Evolutionary conservation across 2,797 vertebrate species (phyloP).

Genomic region (Smutsia temminckii): DNA sequence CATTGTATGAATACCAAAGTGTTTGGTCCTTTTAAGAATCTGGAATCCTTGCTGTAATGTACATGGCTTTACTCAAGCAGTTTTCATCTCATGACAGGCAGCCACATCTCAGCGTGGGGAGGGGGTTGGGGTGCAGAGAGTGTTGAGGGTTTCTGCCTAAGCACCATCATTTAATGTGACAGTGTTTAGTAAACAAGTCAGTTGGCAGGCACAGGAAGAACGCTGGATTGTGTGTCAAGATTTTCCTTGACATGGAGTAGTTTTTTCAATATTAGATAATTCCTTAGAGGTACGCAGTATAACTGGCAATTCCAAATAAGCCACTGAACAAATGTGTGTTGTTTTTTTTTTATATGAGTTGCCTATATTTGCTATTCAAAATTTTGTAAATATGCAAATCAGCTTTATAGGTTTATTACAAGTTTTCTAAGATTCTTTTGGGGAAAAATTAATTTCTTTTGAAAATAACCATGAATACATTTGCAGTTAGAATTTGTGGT

Average conservation of each 20-base stretch:
- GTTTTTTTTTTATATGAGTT: constrained; percentile 83
- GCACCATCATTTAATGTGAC: constrained; percentile 83
- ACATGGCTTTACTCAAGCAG: constrained; percentile 81
- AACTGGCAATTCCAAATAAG: constrained; percentile 79
- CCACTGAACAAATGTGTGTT: constrained; percentile 85
- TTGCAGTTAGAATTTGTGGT: constrained; percentile 76
- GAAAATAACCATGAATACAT: constrained; percentile 78
- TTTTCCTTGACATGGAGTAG: constrained; percentile 80
- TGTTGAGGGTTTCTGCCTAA: constrained; percentile 84
- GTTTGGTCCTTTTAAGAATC: constrained; percentile 76
- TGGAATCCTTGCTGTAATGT: constrained; percentile 81
- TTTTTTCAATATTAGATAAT: constrained; percentile 72
- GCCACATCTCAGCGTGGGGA: constrained; percentile 78
- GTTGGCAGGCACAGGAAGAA: constrained; percentile 82
- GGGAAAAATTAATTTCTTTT: constrained; percentile 81
- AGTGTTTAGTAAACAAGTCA: constrained; percentile 83
- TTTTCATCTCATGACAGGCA: constrained; percentile 86
- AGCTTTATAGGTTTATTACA: constrained; percentile 87
- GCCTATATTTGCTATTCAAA: constrained; percentile 87
- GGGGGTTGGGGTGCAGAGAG: background rate
- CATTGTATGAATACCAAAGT: constrained; percentile 84
- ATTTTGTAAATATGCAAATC: constrained; percentile 90
- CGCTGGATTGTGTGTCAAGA: constrained; percentile 80
- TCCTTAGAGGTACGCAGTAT: constrained; percentile 73
- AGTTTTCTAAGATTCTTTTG: constrained; percentile 83